Evolutionary conservation across 2,888 invertebrate species (phyloP).

Genomic region (Laothoe populi): DNA sequence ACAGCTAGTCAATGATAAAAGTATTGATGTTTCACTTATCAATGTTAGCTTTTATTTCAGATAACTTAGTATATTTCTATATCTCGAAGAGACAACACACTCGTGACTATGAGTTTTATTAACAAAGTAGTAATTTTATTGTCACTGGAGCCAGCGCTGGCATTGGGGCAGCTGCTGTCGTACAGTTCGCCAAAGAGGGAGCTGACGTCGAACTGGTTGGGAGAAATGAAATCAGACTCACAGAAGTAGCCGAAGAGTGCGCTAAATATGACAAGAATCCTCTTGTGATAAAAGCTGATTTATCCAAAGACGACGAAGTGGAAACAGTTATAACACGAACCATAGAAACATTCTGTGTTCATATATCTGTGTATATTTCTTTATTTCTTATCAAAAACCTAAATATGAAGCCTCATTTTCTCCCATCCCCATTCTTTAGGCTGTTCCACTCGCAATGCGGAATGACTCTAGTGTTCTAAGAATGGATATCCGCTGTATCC

Average conservation of each 20-base stretch:
- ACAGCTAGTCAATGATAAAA: no score
- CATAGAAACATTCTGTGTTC: conserved; percentile 31
- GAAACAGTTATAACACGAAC: conserved; percentile 42
- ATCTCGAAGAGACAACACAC: background rate
- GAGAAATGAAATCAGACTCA: conserved; percentile 35
- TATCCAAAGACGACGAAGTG: conserved; percentile 43
- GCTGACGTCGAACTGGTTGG: conserved; percentile 39
- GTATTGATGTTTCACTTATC: no score
- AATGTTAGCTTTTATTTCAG: no score
- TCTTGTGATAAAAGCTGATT: conserved; percentile 44
- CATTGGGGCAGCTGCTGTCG: conserved; percentile 50
- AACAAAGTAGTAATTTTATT: conserved; percentile 51
- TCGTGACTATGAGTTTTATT: conserved; percentile 43
- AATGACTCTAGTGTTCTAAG: no score
- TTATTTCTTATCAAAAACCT: no score
- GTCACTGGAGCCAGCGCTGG: conserved; percentile 55
- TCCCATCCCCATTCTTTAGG: no score
- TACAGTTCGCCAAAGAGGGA: conserved; percentile 44
- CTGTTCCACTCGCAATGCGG: no score
- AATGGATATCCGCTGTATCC: no score
- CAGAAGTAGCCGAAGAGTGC: conserved; percentile 32
- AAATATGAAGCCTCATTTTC: no score
- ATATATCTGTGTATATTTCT: no score
- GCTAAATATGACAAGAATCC: conserved; percentile 36
- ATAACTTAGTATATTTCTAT: background rate